phyloP scores from a whole-genome alignment of 2,888 invertebrate genomes.

The Amphipyra berbera region DNA sequence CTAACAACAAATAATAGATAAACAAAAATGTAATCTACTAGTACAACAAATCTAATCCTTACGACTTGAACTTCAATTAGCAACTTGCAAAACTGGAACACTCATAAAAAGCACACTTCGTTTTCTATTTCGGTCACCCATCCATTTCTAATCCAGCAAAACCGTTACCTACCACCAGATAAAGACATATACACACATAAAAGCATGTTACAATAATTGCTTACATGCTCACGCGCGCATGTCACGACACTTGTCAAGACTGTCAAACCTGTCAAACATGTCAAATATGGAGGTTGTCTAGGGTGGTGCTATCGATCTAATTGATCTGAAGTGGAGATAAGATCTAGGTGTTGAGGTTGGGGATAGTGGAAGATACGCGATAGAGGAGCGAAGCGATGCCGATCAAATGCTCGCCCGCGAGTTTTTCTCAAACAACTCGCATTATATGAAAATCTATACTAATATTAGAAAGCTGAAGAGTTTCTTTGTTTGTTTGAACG shows the following conservation, averaged over 20 bases:
- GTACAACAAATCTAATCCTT: no score
- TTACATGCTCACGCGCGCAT: slow-evolving; percentile 53
- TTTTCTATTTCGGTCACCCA: slow-evolving; percentile 19
- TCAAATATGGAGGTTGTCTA: slow-evolving; percentile 59
- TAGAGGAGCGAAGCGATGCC: neutral
- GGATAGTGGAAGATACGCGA: slow-evolving; percentile 26
- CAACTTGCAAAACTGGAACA: no score
- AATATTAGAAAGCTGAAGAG: no score
- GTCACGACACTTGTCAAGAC: slow-evolving; percentile 62
- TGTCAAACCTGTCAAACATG: slow-evolving; percentile 60
- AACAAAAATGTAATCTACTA: no score
- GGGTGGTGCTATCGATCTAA: slow-evolving; percentile 65
- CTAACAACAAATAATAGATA: no score
- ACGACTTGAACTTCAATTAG: no score
- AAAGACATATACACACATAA: slow-evolving; percentile 42
- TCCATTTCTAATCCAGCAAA: slow-evolving; percentile 35
- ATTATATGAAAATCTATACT: no score
- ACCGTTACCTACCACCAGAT: slow-evolving; percentile 39
- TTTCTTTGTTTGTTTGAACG: no score
- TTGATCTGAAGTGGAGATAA: slow-evolving; percentile 64
- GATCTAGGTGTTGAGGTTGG: slow-evolving; percentile 38
- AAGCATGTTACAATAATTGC: slow-evolving; percentile 59
- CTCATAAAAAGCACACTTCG: no score
- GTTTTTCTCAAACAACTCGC: no score
- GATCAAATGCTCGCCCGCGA: neutral